Conservation (phyloP, 2,888 invertebrate genomes). For the Drosophila cracens region DNA sequence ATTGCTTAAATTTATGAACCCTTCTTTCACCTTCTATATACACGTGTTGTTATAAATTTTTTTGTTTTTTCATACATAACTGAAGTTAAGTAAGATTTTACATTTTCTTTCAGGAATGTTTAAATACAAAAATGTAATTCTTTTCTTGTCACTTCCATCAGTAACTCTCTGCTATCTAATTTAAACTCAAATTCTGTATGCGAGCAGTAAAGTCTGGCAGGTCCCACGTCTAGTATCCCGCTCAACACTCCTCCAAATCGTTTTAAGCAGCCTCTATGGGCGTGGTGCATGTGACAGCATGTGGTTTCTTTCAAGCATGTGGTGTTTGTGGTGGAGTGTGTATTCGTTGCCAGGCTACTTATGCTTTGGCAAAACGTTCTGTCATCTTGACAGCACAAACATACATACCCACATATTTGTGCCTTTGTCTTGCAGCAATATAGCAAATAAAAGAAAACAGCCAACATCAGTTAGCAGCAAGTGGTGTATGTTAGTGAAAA, state of each 20-base stretch:
- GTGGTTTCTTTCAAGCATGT: conserved; percentile 63
- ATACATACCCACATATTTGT: conserved; percentile 8
- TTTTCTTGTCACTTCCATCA: not conserved
- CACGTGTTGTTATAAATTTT: not conserved
- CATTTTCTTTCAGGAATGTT: not conserved
- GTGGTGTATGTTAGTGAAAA: conserved; percentile 42
- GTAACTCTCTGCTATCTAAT: not conserved
- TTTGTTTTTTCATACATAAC: not conserved
- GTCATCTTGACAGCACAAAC: conserved; percentile 70
- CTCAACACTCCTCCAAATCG: conserved; percentile 24
- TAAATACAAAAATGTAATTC: not conserved
- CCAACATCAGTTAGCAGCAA: conserved; percentile 49
- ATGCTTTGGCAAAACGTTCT: conserved; percentile 69
- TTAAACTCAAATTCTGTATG: not conserved
- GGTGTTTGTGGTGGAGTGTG: conserved; percentile 14
- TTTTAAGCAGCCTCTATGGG: conserved; percentile 22
- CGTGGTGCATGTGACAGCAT: conserved; percentile 69
- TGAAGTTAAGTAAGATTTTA: not conserved
- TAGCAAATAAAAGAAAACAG: conserved; percentile 25
- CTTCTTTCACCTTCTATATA: not conserved
- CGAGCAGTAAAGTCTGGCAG: conserved; percentile 12
- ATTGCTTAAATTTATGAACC: not conserved
- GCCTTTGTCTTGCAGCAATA: conserved; percentile 55
- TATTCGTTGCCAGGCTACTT: conserved; percentile 59
- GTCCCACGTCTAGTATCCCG: not conserved